A percentile compares a stretch with the other conserved stretches of the same genome.
Conservation (phyloP, 2,113 vertebrate species). For the Dicaeum eximium region DNA sequence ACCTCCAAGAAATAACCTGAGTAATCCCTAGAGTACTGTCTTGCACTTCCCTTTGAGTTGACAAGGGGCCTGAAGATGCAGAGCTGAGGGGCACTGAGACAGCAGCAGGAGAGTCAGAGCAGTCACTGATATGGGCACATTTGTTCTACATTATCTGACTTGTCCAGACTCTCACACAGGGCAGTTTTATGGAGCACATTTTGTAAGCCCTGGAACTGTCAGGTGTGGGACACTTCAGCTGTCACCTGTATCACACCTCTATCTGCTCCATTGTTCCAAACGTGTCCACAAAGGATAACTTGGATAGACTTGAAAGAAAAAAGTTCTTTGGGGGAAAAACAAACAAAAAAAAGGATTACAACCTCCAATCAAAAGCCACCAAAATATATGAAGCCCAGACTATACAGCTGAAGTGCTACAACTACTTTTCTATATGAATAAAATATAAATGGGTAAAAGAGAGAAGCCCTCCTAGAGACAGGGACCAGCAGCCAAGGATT, state of each 20-base stretch:
- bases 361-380: neutral
- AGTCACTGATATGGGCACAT: neutral
- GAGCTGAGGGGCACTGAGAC: neutral
- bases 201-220: neutral
- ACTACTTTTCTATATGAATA: neutral
- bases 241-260: neutral
- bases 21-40: accelerated
- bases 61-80: neutral
- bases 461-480: neutral
- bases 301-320: neutral
- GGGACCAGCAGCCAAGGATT: neutral
- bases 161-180: neutral
- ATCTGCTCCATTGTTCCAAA: neutral
- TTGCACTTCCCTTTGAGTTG: neutral
- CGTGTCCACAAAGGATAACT: neutral
- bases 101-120: neutral
- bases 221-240: neutral
- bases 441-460: neutral
- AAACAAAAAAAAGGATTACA: neutral
- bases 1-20: neutral
- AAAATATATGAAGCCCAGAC: neutral
- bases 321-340: neutral
- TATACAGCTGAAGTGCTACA: neutral
- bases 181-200: neutral
- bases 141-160: neutral